phyloP scores from a whole-genome alignment of 1,140 invertebrate species.

The Theocolax elegans region DNA sequence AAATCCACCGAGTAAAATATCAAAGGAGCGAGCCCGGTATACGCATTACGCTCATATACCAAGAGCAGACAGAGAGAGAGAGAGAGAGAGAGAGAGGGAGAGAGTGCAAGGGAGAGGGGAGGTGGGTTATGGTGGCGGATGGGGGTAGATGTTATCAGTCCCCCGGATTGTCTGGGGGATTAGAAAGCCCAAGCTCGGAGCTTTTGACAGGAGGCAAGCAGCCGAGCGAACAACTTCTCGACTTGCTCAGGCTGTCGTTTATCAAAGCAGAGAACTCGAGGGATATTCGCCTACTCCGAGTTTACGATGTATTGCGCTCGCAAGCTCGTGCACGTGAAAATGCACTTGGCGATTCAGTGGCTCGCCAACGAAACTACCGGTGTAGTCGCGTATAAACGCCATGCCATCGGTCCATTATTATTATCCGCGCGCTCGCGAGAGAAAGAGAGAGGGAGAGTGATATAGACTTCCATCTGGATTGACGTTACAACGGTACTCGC shows the following conservation, averaged over 20 bases:
- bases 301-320: neutral
- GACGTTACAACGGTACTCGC: no score
- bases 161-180: conserved; percentile 3
- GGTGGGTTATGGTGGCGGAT: no score
- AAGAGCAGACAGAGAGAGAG: no score
- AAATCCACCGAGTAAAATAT: neutral
- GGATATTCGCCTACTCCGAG: neutral
- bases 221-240: neutral
- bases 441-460: neutral
- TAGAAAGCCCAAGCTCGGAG: no score
- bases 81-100: no score
- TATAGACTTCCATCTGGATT: neutral
- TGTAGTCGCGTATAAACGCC: neutral
- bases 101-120: no score
- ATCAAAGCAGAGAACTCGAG: neutral
- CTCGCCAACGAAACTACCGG: neutral
- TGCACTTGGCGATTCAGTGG: neutral
- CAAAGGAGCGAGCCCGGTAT: neutral
- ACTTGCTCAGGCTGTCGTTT: neutral
- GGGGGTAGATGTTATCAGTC: conserved; percentile 20
- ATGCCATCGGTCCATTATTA: neutral
- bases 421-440: neutral
- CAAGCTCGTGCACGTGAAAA: neutral
- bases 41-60: neutral
- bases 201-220: neutral